Base-by-base conservation (phyloP, 2,888 invertebrate species). In the Ormyrus nitidulus region DNA sequence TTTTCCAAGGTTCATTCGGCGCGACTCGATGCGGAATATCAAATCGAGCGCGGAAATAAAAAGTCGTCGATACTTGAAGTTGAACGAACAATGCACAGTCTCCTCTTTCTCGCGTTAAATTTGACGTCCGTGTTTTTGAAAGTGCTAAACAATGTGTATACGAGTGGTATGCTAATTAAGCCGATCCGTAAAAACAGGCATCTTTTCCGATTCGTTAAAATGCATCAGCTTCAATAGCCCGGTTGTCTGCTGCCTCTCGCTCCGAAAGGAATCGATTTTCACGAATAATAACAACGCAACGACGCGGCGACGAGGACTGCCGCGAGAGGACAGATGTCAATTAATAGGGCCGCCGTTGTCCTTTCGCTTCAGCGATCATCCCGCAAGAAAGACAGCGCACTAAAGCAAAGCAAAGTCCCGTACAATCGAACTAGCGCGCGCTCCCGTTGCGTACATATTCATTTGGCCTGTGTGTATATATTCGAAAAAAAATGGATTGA, bases 401-500 rank as follows among this genome's bases (percentile, higher is more conserved):
- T 34, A 34, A 34, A 34, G 34, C 34, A 34, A 34, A 34, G 44
- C 62, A 46, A 65, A n/a, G 49, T 3, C 61, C 61, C 71, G 51
- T 71, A 71, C 71, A 70, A 59, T 68, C 11, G 72, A 13, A 49
- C 9, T 10, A 13, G 54, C 34, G 62, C 48, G 73, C 34, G 34
- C 19, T 6, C 48, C 13, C 8, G 49, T 9, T 49, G 13, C n/a
- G 11, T 59, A 49, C 9, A 7, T 19, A 68, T 54, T 19, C 48
- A 51, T 13, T 49, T 65, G 49, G 49, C n/a, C 48, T 49, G n/a
- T 61, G n/a, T 6, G 11, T 58, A 13, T 54, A 62, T 19, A 74
- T 61, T 65, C 64, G 64, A 77, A 82, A 79, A 81, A 83, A 81
- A 83, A 81, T 87, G 86, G 34, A 88, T 87, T 86, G 86, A 87